These are phyloP conservation scores for Ischnus inquisitorius DNA, from an alignment of 2,888 invertebrate genomes.

Conservation along the genomic window DNA sequence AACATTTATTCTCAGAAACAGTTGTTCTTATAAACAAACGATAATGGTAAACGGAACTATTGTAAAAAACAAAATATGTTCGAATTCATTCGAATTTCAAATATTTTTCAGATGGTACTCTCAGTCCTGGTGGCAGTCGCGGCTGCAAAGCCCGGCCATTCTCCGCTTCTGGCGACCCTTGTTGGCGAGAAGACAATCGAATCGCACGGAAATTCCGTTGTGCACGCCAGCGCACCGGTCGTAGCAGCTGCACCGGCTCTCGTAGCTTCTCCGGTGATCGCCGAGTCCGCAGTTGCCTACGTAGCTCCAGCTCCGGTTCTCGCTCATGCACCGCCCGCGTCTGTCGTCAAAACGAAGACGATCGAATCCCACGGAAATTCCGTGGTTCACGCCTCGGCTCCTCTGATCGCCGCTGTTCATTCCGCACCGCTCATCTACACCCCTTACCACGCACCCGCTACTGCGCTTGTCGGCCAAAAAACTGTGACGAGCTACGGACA, in stretches of 20 bases:
- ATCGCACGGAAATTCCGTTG: conserved; percentile 82
- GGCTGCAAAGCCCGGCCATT: conserved; percentile 77
- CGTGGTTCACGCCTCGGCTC: conserved; percentile 85
- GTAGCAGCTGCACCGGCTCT: conserved; percentile 83
- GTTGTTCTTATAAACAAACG: too few relatives aligned
- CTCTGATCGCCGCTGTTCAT: conserved; percentile 84
- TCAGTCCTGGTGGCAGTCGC: conserved; percentile 79
- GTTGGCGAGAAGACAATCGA: conserved; percentile 79
- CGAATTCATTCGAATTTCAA: conserved; percentile 8
- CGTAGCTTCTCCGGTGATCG: conserved; percentile 55
- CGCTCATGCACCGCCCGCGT: conserved; percentile 76
- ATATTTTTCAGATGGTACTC: conserved; percentile 78
- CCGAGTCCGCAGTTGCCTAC: conserved; percentile 59
- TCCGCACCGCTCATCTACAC: conserved; percentile 67
- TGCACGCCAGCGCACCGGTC: conserved; percentile 84
- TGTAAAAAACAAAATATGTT: background rate
- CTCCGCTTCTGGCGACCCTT: conserved; percentile 71
- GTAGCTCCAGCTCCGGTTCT: conserved; percentile 77
- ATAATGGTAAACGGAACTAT: background rate
- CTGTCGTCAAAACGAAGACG: conserved; percentile 71
- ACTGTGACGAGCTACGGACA: conserved; percentile 77
- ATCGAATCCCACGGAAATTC: conserved; percentile 80
- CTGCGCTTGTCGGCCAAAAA: conserved; percentile 74
- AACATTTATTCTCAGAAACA: too few relatives aligned
- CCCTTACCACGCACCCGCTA: conserved; percentile 62